A percentile compares a stretch with the other conserved stretches of the same genome.
Evolutionary conservation across 64 coral and sea anemone genomes (phyloP).

Genomic region (Pocillopora verrucosa): DNA sequence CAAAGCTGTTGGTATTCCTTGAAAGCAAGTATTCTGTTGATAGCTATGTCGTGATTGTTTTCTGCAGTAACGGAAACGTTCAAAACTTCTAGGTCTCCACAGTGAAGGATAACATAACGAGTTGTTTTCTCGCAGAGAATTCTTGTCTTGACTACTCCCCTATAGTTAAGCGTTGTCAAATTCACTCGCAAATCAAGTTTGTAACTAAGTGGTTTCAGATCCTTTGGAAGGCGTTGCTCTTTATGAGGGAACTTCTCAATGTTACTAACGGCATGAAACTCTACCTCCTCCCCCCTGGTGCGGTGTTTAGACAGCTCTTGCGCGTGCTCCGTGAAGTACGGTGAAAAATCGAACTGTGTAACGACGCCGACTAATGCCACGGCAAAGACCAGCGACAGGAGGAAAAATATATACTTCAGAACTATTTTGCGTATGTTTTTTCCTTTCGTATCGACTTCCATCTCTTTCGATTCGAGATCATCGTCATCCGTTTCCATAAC

Average conservation of each 20-base stretch:
- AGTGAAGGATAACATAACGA: constrained; percentile 38
- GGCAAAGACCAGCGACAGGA: neutral
- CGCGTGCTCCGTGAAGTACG: constrained; percentile 1
- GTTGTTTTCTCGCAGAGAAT: constrained; percentile 37
- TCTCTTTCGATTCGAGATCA: neutral
- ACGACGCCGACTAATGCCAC: neutral
- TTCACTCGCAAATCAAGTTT: constrained; percentile 51
- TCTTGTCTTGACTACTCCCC: constrained; percentile 30
- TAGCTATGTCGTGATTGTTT: neutral
- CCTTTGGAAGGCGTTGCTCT: constrained; percentile 13
- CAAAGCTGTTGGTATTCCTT: constrained; percentile 32
- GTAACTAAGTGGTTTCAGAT: constrained; percentile 43
- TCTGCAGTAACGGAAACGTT: neutral
- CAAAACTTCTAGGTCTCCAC: constrained; percentile 18
- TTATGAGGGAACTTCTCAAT: constrained; percentile 34
- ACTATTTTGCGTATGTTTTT: neutral
- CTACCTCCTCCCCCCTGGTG: neutral
- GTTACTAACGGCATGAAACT: constrained; percentile 35
- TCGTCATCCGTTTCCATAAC: neutral
- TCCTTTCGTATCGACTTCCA: neutral
- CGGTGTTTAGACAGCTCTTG: constrained; percentile 25
- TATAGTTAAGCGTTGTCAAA: constrained; percentile 48
- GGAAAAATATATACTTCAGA: neutral
- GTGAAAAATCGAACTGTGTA: neutral
- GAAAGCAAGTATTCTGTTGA: constrained; percentile 37